Evolutionary conservation across 2,113 vertebrate species (phyloP).

Genomic region (Piprites chloris): DNA sequence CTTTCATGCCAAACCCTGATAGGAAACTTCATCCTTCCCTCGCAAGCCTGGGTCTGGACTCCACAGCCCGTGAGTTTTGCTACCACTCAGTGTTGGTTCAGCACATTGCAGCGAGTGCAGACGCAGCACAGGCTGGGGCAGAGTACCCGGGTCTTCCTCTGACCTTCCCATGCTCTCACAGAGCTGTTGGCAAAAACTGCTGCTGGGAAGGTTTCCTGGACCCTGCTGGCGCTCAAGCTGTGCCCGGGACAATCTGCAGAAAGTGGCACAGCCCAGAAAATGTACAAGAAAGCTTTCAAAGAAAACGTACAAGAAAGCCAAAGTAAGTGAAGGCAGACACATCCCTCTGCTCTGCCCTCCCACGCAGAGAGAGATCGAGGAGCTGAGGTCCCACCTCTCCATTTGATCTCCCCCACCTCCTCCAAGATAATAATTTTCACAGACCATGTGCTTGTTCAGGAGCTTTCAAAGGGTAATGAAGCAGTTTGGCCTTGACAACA

Average conservation of each 20-base stretch:
- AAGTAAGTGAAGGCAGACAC: not conserved
- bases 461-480: not conserved
- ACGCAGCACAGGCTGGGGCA: accelerated
- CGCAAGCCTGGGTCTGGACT: not conserved
- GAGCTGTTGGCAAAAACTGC: not conserved
- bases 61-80: not conserved
- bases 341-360: not conserved
- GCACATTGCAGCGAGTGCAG: not conserved
- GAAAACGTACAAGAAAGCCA: not conserved
- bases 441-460: accelerated
- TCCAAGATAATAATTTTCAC: not conserved
- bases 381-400: not conserved
- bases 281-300: too few relatives aligned
- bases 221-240: not conserved
- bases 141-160: not conserved
- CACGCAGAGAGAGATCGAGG: accelerated
- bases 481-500: not conserved
- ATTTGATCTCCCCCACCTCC: not conserved
- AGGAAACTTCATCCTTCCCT: not conserved
- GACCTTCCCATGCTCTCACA: accelerated
- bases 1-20: not conserved
- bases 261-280: not conserved
- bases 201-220: not conserved
- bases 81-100: not conserved
- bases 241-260: not conserved